These are phyloP conservation scores for Coleophora flavipennella DNA, from an alignment of 2,888 invertebrate genomes.

Conservation along the genomic window DNA sequence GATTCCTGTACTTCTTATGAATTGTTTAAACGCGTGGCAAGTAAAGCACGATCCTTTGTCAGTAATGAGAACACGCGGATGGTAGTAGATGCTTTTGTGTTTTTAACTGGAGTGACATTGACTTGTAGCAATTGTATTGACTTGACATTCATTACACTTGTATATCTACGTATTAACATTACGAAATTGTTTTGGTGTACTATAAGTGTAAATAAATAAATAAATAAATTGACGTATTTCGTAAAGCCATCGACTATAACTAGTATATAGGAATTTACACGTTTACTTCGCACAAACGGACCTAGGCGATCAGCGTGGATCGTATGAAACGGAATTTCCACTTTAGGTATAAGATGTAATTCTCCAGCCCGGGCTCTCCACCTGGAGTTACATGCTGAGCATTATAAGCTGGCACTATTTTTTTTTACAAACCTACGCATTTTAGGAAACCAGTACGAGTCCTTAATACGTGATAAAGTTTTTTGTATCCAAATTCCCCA, in stretches of 20 bases:
- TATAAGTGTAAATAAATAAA: too few relatives aligned
- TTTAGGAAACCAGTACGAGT: constrained; percentile 4
- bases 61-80: not conserved
- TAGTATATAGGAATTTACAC: constrained; percentile 27
- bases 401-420: not conserved
- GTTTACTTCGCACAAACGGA: constrained; percentile 27
- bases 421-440: not conserved
- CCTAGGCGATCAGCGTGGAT: constrained; percentile 39
- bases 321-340: constrained; percentile 29
- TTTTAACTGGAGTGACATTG: not conserved
- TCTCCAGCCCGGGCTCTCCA: constrained; percentile 1
- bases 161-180: too few relatives aligned
- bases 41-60: not conserved
- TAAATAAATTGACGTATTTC: constrained; percentile 28
- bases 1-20: not conserved
- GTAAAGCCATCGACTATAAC: constrained; percentile 32
- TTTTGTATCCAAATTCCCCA: constrained; percentile 17
- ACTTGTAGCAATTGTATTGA: too few relatives aligned
- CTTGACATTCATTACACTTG: too few relatives aligned
- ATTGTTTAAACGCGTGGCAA: not conserved
- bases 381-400: constrained; percentile 4
- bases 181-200: too few relatives aligned
- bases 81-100: not conserved
- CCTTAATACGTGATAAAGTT: constrained; percentile 8
- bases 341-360: constrained; percentile 26